A percentile compares a stretch with the other conserved stretches of the same genome.
Evolutionary conservation across 2,113 vertebrate species (phyloP).

Genomic region (Chrysochloris asiatica): DNA sequence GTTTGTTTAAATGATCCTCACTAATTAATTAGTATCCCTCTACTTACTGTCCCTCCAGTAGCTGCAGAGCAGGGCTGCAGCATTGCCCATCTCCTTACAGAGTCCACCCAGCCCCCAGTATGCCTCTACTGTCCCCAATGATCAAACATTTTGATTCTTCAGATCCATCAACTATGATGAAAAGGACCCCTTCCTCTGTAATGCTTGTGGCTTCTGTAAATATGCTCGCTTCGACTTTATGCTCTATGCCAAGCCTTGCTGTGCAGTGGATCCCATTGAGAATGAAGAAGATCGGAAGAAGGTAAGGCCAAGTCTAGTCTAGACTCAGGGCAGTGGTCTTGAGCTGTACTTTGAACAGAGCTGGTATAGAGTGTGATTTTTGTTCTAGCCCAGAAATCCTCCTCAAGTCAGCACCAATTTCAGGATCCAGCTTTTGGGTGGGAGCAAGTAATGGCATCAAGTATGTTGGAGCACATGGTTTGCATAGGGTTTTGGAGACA

Average conservation of each 20-base stretch:
- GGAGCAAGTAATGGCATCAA: neutral
- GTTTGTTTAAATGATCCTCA: neutral
- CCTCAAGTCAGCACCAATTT: neutral
- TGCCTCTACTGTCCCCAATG: neutral
- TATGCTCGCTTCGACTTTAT: conserved; percentile 99
- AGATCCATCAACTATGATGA: conserved; percentile 99
- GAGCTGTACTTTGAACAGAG: neutral
- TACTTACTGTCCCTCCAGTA: neutral
- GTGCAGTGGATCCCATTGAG: conserved; percentile 98
- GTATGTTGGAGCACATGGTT: neutral
- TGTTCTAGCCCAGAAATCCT: neutral
- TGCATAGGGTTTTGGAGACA: neutral
- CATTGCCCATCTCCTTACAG: neutral
- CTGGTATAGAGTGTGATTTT: neutral
- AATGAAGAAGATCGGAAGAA: conserved; percentile 99
- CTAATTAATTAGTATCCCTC: neutral
- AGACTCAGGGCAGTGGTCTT: neutral
- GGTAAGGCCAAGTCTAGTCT: conserved; percentile 78
- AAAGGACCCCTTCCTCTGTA: conserved; percentile 99
- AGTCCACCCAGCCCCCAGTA: accelerated
- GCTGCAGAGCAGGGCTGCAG: neutral
- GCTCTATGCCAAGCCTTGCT: conserved; percentile 98
- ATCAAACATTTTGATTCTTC: conserved; percentile 45
- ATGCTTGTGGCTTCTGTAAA: conserved; percentile 99
- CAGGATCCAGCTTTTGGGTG: neutral